Evolutionary conservation across 2,888 invertebrate species (phyloP), one percentile per base, ranked within the genome.

Genomic region (Acronicta alni): DNA sequence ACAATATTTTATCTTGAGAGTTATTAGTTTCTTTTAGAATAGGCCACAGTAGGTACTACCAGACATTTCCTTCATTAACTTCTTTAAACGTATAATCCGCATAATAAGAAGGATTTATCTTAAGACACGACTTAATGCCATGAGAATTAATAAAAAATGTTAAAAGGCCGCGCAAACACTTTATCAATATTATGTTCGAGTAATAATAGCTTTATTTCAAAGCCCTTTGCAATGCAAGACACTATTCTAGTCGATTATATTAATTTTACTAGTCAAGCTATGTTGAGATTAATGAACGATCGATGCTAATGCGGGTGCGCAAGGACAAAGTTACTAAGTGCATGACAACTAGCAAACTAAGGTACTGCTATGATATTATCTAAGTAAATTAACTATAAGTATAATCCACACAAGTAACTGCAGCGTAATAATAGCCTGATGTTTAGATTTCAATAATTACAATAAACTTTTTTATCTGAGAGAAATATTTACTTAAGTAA

Each of bases 261-360:
- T 52, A 62, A 58, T 74, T 46, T 57, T 56, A 26, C 43, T 56
- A 68, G 55, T 58, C 57, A 74, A 44, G 58, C 49, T 64, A 49
- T 69, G 68, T 78, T 70, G 58, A 70, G 73, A 77, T 80, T 71
- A 75, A 79, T 72, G 67, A 72, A 67, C 63, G 73, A 68, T 71
- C 62, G 57, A 76, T 73, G 67, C 65, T 62, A 73, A 70, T 74
- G 69, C 64, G 67, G 49, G 46, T 55, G 45, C 48, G 47, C 80
- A 75, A 81, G 78, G 80, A 68, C 80, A 53, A 32, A 45, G 51
- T 54, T 56, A 61, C 59, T 54, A 56, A 60, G 60, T 75, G 59
- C 75, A 60, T 74, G 57, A 72, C 51, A 67, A 67, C 57, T 54
- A 71, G 23, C 48, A 37, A 37, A 9, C 39, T 38, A 38, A 38